Percentiles rank a stretch among this genome's conserved stretches.
Evolutionary conservation across 2,113 vertebrate species (phyloP).

Genomic region (Gymnobelideus leadbeateri): DNA sequence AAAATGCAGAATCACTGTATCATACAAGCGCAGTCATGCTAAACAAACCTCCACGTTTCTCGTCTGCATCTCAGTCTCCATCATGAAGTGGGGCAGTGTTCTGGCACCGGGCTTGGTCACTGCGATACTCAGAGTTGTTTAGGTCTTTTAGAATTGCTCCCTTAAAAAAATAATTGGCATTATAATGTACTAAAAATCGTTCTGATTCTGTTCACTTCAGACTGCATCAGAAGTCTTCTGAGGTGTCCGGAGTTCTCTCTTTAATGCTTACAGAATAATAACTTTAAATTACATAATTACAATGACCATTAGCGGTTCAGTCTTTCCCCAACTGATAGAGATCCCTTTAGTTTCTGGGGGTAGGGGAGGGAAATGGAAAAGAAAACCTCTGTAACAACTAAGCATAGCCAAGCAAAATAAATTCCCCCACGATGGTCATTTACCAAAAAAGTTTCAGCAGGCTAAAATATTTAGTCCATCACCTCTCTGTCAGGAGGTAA

Average conservation of each 20-base stretch:
- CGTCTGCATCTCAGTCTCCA: not conserved
- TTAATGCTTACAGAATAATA: not conserved
- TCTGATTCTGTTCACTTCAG: not conserved
- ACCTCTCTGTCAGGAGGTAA: not conserved
- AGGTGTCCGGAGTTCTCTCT: not conserved
- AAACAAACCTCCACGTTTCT: not conserved
- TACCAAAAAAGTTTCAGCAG: not conserved
- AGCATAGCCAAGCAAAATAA: not conserved
- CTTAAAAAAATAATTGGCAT: not conserved
- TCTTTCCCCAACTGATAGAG: not conserved
- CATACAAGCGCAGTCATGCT: not conserved
- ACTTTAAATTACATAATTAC: not conserved
- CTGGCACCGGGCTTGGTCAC: too few relatives aligned
- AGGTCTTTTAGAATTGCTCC: not conserved
- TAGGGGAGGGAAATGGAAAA: not conserved
- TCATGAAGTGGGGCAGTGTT: too few relatives aligned
- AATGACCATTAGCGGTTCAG: not conserved
- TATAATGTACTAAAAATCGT: not conserved
- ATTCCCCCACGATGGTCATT: not conserved
- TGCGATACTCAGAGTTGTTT: not conserved
- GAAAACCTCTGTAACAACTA: not conserved
- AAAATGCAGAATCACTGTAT: not conserved
- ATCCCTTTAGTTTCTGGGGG: not conserved
- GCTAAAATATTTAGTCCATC: not conserved
- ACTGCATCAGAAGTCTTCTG: not conserved